phyloP scores from a whole-genome alignment of 35 echinoderm and acorn worm species.

The Anneissia japonica region DNA sequence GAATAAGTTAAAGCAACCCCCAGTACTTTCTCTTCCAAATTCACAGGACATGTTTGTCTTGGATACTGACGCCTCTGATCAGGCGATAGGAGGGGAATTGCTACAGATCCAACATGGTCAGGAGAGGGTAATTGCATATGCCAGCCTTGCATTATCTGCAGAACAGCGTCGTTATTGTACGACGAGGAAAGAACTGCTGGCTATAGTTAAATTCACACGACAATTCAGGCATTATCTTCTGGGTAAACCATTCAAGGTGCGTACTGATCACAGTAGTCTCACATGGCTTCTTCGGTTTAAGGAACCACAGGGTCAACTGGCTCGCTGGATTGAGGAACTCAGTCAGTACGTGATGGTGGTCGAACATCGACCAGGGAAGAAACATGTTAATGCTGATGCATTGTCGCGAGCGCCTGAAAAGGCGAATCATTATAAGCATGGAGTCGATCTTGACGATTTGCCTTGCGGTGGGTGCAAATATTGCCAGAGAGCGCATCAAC shows the following conservation, averaged over 20 bases:
- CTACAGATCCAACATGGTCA: conserved; percentile 10
- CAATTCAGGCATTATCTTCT: conserved; percentile 56
- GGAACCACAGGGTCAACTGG: conserved; percentile 42
- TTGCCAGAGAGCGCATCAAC: conserved; percentile 21
- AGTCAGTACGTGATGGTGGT: conserved; percentile 36
- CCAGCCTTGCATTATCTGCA: not conserved
- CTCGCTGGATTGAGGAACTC: conserved; percentile 36
- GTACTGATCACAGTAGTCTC: conserved; percentile 55
- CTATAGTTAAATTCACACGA: conserved; percentile 34
- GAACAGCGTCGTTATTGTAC: conserved; percentile 26
- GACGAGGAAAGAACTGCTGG: conserved; percentile 36
- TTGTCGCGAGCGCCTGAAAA: conserved; percentile 15
- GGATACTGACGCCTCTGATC: conserved; percentile 33
- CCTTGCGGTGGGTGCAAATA: conserved; percentile 46
- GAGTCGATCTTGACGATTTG: not conserved
- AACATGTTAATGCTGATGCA: conserved; percentile 38
- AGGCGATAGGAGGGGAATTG: conserved; percentile 6
- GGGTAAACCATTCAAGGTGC: conserved; percentile 24
- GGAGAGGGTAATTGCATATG: conserved; percentile 11
- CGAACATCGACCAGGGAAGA: conserved; percentile 34
- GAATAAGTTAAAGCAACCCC: not conserved
- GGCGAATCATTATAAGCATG: not conserved
- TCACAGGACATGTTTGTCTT: conserved; percentile 12
- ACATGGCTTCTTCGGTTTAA: conserved; percentile 39
- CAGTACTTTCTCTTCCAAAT: conserved; percentile 31